A percentile compares a stretch with the other conserved stretches of the same genome.
phyloP scores from a whole-genome alignment of 2,888 invertebrate species.

The Stenolophus ochropezus region DNA sequence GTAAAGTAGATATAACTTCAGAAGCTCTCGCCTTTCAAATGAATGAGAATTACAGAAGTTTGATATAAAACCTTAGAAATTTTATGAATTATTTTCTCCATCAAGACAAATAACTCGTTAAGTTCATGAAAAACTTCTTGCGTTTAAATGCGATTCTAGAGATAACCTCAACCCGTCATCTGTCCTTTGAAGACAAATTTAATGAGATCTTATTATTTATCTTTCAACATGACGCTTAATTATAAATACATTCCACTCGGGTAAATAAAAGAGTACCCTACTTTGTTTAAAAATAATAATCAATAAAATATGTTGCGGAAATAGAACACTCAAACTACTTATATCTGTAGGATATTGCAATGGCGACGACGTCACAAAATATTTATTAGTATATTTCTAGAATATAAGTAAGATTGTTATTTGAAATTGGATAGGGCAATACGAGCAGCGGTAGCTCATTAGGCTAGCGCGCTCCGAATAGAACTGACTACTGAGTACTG shows the following conservation, averaged over 20 bases:
- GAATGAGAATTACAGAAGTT: background rate
- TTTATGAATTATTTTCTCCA: background rate
- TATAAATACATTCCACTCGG: background rate
- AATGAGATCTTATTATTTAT: conserved; percentile 7
- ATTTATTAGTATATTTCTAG: too few species aligned
- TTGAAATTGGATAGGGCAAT: too few species aligned
- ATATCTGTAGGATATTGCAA: too few species aligned
- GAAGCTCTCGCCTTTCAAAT: background rate
- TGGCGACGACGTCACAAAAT: too few species aligned
- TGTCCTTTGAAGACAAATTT: background rate
- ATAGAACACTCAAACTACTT: too few species aligned
- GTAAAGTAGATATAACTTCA: background rate
- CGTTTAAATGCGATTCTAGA: background rate
- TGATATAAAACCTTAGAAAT: background rate
- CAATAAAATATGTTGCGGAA: too few species aligned
- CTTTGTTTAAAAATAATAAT: too few species aligned
- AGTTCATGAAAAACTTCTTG: background rate
- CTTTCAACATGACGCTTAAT: conserved; percentile 3
- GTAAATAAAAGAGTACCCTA: background rate
- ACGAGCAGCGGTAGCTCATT: too few species aligned
- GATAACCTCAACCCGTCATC: background rate
- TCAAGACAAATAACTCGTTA: conserved; percentile 1
- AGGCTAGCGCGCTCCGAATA: too few species aligned
- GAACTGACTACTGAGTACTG: too few species aligned
- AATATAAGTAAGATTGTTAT: too few species aligned